phyloP scores from a whole-genome alignment of 1,140 invertebrate genomes.

The Pseudoatta argentina region DNA sequence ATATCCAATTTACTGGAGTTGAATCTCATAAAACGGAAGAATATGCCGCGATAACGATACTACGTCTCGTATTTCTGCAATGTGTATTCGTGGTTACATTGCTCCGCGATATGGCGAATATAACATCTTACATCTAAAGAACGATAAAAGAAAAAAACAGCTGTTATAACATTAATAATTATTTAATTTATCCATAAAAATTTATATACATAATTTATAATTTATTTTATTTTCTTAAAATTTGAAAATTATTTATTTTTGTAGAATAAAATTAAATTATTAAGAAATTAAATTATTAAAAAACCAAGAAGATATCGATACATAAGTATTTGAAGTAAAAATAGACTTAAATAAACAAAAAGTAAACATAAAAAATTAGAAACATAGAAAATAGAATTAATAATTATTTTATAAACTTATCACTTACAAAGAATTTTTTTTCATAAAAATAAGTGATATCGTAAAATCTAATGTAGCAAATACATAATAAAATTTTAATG shows the following conservation, averaged over 20 bases:
- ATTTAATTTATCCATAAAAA: not conserved
- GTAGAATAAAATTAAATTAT: not conserved
- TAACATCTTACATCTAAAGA: not conserved
- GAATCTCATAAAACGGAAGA: conserved; percentile 11
- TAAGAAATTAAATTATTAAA: not conserved
- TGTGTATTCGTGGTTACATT: not conserved
- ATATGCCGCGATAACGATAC: conserved; percentile 36
- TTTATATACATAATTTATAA: not conserved
- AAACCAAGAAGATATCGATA: not conserved
- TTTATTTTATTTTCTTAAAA: not conserved
- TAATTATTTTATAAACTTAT: not conserved
- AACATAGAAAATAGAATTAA: not conserved
- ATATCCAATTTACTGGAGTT: not conserved
- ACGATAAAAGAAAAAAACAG: not conserved
- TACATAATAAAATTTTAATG: not conserved
- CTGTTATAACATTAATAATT: not conserved
- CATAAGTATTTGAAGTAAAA: not conserved
- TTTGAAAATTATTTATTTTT: not conserved
- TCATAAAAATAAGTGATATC: not conserved
- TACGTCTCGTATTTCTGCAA: conserved; percentile 18
- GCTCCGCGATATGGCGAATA: not conserved
- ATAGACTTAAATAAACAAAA: not conserved
- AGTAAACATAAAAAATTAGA: not conserved
- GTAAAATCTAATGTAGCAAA: conserved; percentile 15
- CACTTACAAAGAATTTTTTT: not conserved